Evolutionary conservation across 2,888 invertebrate species (phyloP).

Genomic region (Xanthorhoe designata): DNA sequence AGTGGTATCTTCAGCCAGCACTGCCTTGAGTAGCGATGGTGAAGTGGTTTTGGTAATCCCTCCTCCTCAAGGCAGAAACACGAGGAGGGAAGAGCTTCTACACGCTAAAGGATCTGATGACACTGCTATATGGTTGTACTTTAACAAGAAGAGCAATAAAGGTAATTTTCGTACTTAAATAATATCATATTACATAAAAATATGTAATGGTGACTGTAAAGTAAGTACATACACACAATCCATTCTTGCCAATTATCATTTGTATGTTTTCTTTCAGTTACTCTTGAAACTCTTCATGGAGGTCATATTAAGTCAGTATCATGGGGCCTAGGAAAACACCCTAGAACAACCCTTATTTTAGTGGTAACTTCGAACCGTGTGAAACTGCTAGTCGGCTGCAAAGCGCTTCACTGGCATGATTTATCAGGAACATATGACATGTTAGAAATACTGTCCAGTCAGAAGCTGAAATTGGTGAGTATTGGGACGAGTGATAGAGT

Average conservation of each 20-base stretch:
- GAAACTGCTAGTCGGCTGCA: conserved; percentile 88
- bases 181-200: no score
- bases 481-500: background rate
- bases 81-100: conserved; percentile 66
- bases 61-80: conserved; percentile 61
- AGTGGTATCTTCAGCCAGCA: conserved; percentile 60
- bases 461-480: conserved; percentile 86
- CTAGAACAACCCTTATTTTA: conserved; percentile 82
- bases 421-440: conserved; percentile 86
- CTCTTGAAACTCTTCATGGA: conserved; percentile 87
- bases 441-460: conserved; percentile 81
- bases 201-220: no score
- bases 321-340: conserved; percentile 85
- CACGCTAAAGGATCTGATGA: conserved; percentile 68
- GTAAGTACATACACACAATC: no score
- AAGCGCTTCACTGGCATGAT: conserved; percentile 86
- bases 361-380: conserved; percentile 86
- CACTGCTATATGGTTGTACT: conserved; percentile 67
- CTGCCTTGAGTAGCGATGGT: conserved; percentile 55
- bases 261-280: conserved; percentile 72
- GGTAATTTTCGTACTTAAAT: conserved; percentile 58
- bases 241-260: background rate
- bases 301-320: conserved; percentile 86
- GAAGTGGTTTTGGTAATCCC: conserved; percentile 69
- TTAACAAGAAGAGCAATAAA: conserved; percentile 70